A percentile compares a stretch with the other conserved stretches of the same genome.
Evolutionary conservation across 2,113 vertebrate species (phyloP).

Genomic region (Genyomyrus donnyi): DNA sequence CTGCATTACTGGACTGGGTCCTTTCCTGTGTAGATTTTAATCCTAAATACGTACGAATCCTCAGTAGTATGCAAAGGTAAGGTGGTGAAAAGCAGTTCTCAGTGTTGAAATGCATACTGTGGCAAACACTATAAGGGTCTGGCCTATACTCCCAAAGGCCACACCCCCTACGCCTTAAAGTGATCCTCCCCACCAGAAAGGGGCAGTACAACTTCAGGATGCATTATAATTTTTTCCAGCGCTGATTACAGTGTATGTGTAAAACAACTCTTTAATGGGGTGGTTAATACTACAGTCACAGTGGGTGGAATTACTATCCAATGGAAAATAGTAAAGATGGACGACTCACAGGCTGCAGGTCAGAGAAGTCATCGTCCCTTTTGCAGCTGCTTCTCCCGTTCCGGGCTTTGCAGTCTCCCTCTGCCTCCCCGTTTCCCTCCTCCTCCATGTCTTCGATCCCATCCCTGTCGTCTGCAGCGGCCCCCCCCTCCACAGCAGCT

Average conservation of each 20-base stretch:
- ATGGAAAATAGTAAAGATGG: not conserved
- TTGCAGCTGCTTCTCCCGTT: slow-evolving; percentile 46
- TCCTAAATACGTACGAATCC: not conserved
- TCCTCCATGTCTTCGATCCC: slow-evolving; percentile 52
- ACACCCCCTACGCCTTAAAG: not conserved
- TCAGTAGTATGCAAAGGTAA: not conserved
- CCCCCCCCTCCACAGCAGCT: slow-evolving; percentile 13
- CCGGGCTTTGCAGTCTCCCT: slow-evolving; percentile 49
- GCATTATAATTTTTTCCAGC: not conserved
- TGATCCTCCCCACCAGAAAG: not conserved
- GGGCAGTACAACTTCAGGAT: not conserved
- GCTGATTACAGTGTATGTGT: not conserved
- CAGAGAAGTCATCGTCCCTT: slow-evolving; percentile 66
- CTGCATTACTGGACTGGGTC: not conserved
- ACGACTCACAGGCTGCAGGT: slow-evolving; percentile 81
- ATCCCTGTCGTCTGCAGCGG: slow-evolving; percentile 40
- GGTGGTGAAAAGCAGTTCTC: not conserved
- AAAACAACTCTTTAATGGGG: not conserved
- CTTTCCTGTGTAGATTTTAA: not conserved
- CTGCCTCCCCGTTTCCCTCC: slow-evolving; percentile 62
- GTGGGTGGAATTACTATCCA: not conserved
- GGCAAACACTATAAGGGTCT: not conserved
- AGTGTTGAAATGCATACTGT: not conserved
- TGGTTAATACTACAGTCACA: not conserved
- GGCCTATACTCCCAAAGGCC: not conserved